phyloP scores from a whole-genome alignment of 2,113 vertebrate species.

The Diglossa brunneiventris region DNA sequence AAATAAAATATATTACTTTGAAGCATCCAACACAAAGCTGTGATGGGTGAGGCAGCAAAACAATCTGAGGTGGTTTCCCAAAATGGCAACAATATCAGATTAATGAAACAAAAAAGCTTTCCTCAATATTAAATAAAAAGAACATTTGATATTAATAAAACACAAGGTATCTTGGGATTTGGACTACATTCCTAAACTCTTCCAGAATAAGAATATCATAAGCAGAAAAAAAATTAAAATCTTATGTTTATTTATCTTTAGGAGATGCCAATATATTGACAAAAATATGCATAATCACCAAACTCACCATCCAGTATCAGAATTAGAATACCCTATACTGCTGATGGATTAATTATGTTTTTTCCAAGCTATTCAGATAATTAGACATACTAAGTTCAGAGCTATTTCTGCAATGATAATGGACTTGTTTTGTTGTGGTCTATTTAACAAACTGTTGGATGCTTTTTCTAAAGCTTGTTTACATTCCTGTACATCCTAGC shows the following conservation, averaged over 20 bases:
- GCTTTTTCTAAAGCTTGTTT: slow-evolving; percentile 72
- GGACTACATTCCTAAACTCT: background rate
- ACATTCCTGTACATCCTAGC: slow-evolving; percentile 65
- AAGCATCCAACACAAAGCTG: background rate
- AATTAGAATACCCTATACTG: slow-evolving; percentile 57
- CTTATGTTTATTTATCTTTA: slow-evolving; percentile 51
- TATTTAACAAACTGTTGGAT: slow-evolving; percentile 75
- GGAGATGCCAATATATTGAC: slow-evolving; percentile 56
- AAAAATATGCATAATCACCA: slow-evolving; percentile 63
- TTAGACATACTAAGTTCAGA: slow-evolving; percentile 73
- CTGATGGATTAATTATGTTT: slow-evolving; percentile 74
- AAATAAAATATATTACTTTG: background rate
- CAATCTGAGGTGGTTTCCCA: background rate
- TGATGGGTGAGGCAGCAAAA: background rate
- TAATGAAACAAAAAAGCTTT: background rate
- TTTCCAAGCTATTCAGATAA: slow-evolving; percentile 73
- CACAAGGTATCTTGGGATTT: background rate
- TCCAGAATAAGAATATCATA: background rate
- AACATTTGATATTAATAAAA: background rate
- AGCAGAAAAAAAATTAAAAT: background rate
- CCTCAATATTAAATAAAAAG: background rate
- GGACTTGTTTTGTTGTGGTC: slow-evolving; percentile 70
- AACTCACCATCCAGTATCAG: slow-evolving; percentile 62
- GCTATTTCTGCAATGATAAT: slow-evolving; percentile 74
- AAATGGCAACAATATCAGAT: background rate